Percentiles rank a stretch among this genome's conserved stretches.
Evolutionary conservation across 2,888 invertebrate genomes (phyloP).

Genomic region (Melieria crassipennis): DNA sequence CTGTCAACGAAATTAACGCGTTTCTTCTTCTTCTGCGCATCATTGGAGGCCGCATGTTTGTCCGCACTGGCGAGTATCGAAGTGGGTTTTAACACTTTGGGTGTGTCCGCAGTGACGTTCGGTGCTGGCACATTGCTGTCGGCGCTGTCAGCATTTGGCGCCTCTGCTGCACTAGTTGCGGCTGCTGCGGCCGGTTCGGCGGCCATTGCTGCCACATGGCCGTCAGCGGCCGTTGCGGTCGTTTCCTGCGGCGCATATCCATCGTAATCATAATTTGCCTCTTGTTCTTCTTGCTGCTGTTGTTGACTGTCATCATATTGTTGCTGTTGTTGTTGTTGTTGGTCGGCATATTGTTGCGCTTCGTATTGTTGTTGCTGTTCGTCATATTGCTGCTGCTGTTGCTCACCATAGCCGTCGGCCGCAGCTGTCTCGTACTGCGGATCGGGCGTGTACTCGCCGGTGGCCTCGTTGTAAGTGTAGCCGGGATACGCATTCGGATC

Average conservation of each 20-base stretch:
- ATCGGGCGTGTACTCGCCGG: conserved; percentile 58
- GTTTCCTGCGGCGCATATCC: too few relatives aligned
- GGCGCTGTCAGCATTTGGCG: background rate
- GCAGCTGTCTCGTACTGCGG: conserved; percentile 46
- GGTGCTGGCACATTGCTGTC: background rate
- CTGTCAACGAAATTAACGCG: conserved; percentile 65
- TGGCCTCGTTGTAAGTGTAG: conserved; percentile 61
- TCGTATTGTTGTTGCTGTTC: conserved; percentile 13
- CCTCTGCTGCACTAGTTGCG: background rate
- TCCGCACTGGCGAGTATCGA: conserved; percentile 55
- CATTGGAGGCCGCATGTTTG: conserved; percentile 55
- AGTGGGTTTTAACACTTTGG: conserved; percentile 46
- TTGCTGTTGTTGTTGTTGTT: conserved; percentile 10
- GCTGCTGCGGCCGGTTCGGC: background rate
- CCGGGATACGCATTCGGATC: conserved; percentile 61
- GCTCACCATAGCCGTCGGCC: conserved; percentile 35
- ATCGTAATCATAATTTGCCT: background rate
- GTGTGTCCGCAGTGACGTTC: background rate
- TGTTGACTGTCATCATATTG: background rate
- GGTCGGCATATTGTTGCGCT: conserved; percentile 22
- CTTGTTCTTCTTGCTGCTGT: conserved; percentile 27
- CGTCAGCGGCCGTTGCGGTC: background rate
- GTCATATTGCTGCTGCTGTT: conserved; percentile 34
- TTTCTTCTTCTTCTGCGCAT: conserved; percentile 64
- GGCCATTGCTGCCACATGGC: background rate